These are phyloP conservation scores for Cnemophilus loriae DNA, from an alignment of 2,113 vertebrate genomes.

Conservation along the genomic window DNA sequence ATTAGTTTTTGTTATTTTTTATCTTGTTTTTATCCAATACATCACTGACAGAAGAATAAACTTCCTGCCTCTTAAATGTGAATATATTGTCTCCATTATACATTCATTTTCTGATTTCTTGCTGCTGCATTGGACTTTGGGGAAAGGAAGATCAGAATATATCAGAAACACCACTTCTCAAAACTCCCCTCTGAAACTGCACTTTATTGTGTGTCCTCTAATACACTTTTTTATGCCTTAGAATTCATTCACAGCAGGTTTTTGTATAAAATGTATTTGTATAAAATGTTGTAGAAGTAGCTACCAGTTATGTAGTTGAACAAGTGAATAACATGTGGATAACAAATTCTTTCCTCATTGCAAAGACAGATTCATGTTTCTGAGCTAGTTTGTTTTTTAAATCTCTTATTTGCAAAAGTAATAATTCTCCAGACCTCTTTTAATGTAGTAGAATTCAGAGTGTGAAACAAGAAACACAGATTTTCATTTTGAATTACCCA, in stretches of 20 bases:
- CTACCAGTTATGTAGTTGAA: not conserved
- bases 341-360: not conserved
- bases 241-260: not conserved
- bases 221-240: not conserved
- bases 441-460: not conserved
- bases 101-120: not conserved
- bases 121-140: not conserved
- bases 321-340: not conserved
- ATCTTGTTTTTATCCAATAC: not conserved
- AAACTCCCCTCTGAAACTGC: not conserved
- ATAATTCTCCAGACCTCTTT: not conserved
- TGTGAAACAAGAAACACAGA: not conserved
- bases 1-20: not conserved
- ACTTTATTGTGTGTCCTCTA: not conserved
- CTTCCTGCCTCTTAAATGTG: not conserved
- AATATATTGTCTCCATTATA: not conserved
- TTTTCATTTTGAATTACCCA: conserved; percentile 67
- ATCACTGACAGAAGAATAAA: not conserved
- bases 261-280: not conserved
- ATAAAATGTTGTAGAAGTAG: not conserved
- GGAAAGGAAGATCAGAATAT: not conserved
- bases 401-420: conserved; percentile 28
- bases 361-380: conserved; percentile 6
- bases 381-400: not conserved
- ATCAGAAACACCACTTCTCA: not conserved